Evolutionary conservation across 2,113 vertebrate species (phyloP).

Genomic region (Rana temporaria): DNA sequence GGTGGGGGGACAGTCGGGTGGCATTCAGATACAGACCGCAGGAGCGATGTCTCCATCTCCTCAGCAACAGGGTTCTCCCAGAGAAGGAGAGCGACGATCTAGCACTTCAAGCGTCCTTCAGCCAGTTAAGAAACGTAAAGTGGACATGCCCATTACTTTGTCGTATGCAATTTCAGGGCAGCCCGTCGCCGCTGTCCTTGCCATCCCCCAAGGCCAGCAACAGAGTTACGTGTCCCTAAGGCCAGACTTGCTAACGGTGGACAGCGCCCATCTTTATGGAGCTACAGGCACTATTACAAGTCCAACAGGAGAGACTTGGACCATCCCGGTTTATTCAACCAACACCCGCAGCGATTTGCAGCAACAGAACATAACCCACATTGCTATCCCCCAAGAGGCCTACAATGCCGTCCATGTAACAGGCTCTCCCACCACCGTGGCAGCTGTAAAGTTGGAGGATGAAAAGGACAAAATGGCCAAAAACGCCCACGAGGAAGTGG

Average conservation of each 20-base stretch:
- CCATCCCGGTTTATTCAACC: conserved; percentile 96
- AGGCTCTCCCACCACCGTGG: conserved; percentile 77
- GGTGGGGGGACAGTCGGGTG: conserved; percentile 86
- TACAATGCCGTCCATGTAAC: conserved; percentile 92
- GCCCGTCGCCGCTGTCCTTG: conserved; percentile 93
- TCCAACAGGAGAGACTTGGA: conserved; percentile 97
- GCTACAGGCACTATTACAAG: conserved; percentile 97
- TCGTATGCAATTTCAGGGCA: conserved; percentile 95
- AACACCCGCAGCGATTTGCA: conserved; percentile 86
- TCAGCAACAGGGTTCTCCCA: conserved; percentile 83
- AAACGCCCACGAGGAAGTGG: conserved; percentile 92
- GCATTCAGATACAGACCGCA: conserved; percentile 95
- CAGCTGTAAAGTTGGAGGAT: conserved; percentile 84
- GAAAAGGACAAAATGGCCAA: conserved; percentile 92
- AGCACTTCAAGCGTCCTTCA: conserved; percentile 89
- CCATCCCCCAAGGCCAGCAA: conserved; percentile 95
- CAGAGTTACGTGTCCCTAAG: conserved; percentile 95
- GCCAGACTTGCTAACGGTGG: conserved; percentile 96
- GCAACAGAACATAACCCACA: conserved; percentile 96
- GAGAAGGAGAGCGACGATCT: conserved; percentile 88
- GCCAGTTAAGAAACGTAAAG: conserved; percentile 97
- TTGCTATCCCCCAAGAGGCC: conserved; percentile 96
- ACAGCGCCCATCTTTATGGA: conserved; percentile 96
- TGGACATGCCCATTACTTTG: conserved; percentile 94
- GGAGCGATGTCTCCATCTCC: conserved; percentile 88